Percentiles rank a stretch among this genome's conserved stretches.
phyloP scores from a whole-genome alignment of 2,888 invertebrate species.

The Panopea generosa region DNA sequence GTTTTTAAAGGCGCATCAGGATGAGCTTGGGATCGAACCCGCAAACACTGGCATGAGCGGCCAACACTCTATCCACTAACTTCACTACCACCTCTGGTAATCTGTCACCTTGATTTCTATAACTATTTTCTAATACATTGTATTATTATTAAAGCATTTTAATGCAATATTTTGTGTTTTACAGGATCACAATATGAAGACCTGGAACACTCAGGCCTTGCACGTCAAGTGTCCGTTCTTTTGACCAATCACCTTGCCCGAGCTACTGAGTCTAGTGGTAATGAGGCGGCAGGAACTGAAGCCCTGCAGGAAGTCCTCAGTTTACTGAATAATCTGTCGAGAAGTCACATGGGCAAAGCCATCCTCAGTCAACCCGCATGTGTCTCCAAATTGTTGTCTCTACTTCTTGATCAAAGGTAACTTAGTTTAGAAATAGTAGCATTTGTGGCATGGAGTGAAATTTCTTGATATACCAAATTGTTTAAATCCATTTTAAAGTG shows the following conservation, averaged over 20 bases:
- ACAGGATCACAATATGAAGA: slow-evolving; percentile 78
- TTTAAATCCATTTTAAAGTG: too few relatives aligned
- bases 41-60: too few relatives aligned
- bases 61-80: too few relatives aligned
- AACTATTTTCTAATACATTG: too few relatives aligned
- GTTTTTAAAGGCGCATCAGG: too few relatives aligned
- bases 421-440: not conserved
- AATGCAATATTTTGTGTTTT: too few relatives aligned
- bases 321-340: slow-evolving; percentile 83
- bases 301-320: slow-evolving; percentile 85
- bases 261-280: slow-evolving; percentile 84
- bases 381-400: slow-evolving; percentile 84
- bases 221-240: slow-evolving; percentile 84
- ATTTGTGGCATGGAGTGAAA: not conserved
- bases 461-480: not conserved
- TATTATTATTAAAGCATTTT: too few relatives aligned
- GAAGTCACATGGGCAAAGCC: slow-evolving; percentile 84
- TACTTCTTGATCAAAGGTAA: slow-evolving; percentile 84
- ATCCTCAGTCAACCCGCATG: slow-evolving; percentile 85
- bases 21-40: too few relatives aligned
- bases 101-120: too few relatives aligned
- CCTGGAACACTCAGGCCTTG: slow-evolving; percentile 84
- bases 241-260: slow-evolving; percentile 84
- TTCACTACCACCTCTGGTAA: too few relatives aligned
- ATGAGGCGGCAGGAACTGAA: slow-evolving; percentile 83